Base-by-base conservation (phyloP, 2,888 invertebrate species). In the Melanotus villosus region DNA sequence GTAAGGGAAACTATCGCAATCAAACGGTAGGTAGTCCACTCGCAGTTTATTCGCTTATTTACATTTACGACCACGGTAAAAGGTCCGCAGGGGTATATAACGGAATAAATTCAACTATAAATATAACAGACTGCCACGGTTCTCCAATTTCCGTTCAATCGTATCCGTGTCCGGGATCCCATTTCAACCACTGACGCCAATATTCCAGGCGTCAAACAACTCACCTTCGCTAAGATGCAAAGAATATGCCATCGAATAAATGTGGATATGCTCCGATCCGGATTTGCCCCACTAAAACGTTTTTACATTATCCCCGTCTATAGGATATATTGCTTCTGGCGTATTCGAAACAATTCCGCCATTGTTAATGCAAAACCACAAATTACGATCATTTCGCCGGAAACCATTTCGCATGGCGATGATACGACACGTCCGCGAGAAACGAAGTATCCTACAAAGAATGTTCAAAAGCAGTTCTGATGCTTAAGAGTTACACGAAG, bases 71-170 rank as follows among this genome's bases (percentile, higher is more conserved):
- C 63, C 60, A 45, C 45, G 73, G 68, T 65, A 73, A 76, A 68
- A 67, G 73, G 72, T 72, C 75, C 69, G 71, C 32, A 36, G 73
- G 70, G 74, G 54, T 56, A 56, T 62, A 65, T 45, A 68, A 50
- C 58, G 60, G 68, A 73, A 76, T 76, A 76, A 76, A 76, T 75
- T 74, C 71, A 74, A 73, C 75, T 76, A 73, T 77, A 77, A 75
- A 76, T 77, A 76, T 76, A 76, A 76, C 75, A 73, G 72, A 74
- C 67, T 74, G 73, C 70, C 41, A 75, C 71, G 66, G 75, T 70
- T 75, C 72, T 75, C 77, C 74, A 77, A 75, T 78, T 77, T 77
- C 73, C 76, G 73, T 78, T 76, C 76, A 74, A 78, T 77, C 74
- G 75, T 71, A 74, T 74, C 71, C 71, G 69, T 72, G 72, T 73